These are phyloP conservation scores for Struthidea cinerea DNA, from an alignment of 2,113 vertebrate species.

Conservation along the genomic window DNA sequence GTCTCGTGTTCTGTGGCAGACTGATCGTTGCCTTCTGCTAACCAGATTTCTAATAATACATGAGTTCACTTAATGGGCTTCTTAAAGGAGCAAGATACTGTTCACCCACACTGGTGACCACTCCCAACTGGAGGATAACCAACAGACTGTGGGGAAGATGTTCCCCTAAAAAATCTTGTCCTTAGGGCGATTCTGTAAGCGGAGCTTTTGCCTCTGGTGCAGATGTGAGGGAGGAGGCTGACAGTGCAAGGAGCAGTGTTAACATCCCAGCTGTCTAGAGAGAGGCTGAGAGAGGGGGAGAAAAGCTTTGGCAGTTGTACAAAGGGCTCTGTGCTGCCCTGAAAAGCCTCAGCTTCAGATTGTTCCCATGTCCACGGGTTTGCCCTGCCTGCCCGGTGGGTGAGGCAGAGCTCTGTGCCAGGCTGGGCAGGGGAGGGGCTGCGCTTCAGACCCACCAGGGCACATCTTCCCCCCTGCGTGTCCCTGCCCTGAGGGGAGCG, in stretches of 20 bases:
- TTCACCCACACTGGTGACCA: background rate
- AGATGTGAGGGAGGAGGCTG: background rate
- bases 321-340: background rate
- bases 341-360: background rate
- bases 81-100: background rate
- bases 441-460: background rate
- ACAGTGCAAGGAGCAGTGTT: background rate
- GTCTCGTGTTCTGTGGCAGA: background rate
- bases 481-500: background rate
- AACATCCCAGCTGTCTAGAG: background rate
- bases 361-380: background rate
- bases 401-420: background rate
- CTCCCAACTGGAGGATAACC: background rate
- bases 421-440: background rate
- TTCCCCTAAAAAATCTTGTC: background rate
- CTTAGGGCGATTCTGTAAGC: background rate
- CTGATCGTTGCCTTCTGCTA: constrained; percentile 6
- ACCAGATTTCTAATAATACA: constrained; percentile 40
- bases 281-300: background rate
- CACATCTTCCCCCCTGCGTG: background rate
- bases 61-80: background rate
- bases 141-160: background rate
- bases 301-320: background rate
- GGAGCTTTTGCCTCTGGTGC: background rate
- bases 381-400: background rate